Conservation (phyloP, 2,113 vertebrate species). For the Dipodomys stephensi region DNA sequence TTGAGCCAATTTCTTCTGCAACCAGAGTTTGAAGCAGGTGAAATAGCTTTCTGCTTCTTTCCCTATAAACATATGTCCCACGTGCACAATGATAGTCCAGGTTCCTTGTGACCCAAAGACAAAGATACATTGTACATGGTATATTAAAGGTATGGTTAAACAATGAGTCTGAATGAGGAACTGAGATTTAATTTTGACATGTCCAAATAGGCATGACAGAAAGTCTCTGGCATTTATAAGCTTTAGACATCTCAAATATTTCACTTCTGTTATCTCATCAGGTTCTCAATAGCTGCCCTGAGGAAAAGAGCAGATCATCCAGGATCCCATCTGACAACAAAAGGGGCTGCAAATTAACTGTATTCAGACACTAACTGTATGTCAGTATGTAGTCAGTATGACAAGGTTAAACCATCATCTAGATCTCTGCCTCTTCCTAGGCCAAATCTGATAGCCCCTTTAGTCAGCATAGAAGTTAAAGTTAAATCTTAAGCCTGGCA, state of each 20-base stretch:
- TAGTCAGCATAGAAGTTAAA: neutral
- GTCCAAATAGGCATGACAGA: neutral
- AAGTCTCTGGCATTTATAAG: neutral
- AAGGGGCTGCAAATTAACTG: neutral
- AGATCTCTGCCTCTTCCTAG: neutral
- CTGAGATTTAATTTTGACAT: constrained; percentile 7
- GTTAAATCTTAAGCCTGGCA: too few relatives aligned
- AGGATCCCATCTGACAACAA: neutral
- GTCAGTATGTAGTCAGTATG: neutral
- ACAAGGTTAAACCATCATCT: neutral
- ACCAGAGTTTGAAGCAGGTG: constrained; percentile 72
- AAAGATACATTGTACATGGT: neutral
- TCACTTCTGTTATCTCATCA: neutral
- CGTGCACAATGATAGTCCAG: neutral
- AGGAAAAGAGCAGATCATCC: neutral
- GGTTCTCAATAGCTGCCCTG: neutral
- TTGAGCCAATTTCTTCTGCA: constrained; percentile 71
- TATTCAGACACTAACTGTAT: neutral
- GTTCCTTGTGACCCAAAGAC: neutral
- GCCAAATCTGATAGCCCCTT: neutral
- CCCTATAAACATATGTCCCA: constrained; percentile 25
- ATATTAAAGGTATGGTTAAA: neutral
- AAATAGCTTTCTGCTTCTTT: constrained; percentile 60
- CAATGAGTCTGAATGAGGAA: neutral
- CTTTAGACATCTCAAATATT: constrained; percentile 28